Conservation (phyloP, 2,113 vertebrate genomes). For the Rhodinocichla rosea region DNA sequence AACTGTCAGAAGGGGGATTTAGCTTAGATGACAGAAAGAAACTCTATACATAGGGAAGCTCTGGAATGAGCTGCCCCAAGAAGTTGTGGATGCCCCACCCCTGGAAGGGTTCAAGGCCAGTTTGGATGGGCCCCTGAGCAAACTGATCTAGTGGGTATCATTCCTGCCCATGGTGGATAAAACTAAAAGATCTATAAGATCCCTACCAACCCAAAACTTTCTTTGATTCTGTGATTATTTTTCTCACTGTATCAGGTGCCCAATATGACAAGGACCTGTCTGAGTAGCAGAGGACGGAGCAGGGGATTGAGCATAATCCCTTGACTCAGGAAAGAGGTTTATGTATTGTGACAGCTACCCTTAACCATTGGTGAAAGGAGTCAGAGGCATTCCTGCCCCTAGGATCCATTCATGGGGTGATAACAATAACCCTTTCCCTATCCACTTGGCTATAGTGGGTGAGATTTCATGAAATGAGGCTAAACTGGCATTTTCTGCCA, state of each 20-base stretch:
- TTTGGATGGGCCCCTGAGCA: background rate
- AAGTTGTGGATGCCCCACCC: too few relatives aligned
- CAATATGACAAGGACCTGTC: fast-evolving
- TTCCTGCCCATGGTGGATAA: background rate
- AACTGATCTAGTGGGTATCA: background rate
- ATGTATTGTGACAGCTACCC: background rate
- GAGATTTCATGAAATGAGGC: background rate
- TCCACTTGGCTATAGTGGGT: fast-evolving
- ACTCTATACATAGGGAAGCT: background rate
- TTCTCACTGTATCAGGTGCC: fast-evolving
- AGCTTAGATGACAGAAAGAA: background rate
- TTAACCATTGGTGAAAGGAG: background rate
- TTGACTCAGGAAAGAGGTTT: background rate
- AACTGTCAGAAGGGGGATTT: background rate
- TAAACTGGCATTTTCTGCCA: background rate
- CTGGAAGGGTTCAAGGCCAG: background rate
- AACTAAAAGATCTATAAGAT: background rate
- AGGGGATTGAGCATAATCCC: fast-evolving
- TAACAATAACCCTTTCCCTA: background rate
- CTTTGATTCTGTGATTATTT: background rate
- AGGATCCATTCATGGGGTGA: background rate
- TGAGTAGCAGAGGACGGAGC: background rate
- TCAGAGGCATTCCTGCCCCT: background rate
- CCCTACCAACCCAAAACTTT: background rate
- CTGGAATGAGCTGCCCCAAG: background rate